Conservation (phyloP, 2,888 invertebrate genomes). For the Tanytarsus gracilentus region DNA sequence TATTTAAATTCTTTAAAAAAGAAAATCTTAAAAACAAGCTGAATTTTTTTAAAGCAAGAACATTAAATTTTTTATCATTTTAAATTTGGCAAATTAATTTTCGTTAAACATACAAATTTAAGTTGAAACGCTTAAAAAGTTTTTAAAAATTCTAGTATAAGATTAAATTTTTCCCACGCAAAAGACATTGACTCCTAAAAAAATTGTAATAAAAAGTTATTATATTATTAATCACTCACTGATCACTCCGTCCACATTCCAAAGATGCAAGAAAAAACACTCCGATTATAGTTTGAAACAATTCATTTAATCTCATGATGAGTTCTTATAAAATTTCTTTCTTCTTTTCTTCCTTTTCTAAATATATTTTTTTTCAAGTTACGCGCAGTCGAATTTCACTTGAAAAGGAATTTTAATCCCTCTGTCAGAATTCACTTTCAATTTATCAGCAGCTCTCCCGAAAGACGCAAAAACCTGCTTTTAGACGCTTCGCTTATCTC, state of each 20-base stretch:
- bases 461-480: slow-evolving; percentile 7
- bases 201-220: not conserved
- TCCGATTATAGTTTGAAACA: slow-evolving; percentile 13
- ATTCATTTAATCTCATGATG: slow-evolving; percentile 17
- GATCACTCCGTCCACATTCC: slow-evolving; percentile 17
- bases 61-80: no score
- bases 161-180: no score
- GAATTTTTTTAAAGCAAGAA: no score
- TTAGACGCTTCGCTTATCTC: not conserved
- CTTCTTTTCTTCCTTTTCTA: not conserved
- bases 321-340: not conserved
- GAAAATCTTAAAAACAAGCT: no score
- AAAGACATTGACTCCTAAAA: no score
- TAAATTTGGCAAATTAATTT: no score
- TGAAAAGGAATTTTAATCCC: slow-evolving; percentile 9
- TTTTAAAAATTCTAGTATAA: no score
- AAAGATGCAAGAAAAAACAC: not conserved
- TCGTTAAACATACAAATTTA: no score
- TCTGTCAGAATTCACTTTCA: slow-evolving; percentile 13
- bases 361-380: not conserved
- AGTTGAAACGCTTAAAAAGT: no score
- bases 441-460: slow-evolving; percentile 1
- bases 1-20: no score
- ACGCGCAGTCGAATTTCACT: no score
- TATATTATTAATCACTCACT: slow-evolving; percentile 7